Evolutionary conservation across 2,888 invertebrate species (phyloP).

Genomic region (Ferrisia virgata): DNA sequence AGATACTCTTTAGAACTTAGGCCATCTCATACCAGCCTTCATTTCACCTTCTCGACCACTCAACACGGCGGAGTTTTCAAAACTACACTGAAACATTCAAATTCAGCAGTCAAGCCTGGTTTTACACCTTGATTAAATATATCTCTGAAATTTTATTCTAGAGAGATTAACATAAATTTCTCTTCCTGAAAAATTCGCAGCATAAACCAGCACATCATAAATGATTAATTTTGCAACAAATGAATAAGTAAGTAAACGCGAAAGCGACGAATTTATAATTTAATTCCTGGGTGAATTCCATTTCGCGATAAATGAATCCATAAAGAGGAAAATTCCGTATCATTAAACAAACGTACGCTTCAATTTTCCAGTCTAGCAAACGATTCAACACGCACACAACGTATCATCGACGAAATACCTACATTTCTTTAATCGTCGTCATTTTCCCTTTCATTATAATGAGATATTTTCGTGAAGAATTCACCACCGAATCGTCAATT

Average conservation of each 20-base stretch:
- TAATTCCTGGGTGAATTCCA: not conserved
- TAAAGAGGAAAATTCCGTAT: not conserved
- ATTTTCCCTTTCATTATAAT: not conserved
- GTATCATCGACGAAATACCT: not conserved
- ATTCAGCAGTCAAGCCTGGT: no score
- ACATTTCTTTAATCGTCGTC: not conserved
- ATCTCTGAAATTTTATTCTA: no score
- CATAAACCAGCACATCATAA: no score
- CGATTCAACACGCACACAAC: not conserved
- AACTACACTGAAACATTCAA: no score
- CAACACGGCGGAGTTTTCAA: no score
- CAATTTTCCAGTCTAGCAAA: not conserved
- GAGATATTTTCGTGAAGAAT: not conserved
- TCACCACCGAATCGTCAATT: not conserved
- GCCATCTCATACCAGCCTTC: no score
- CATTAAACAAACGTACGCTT: not conserved
- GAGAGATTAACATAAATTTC: no score
- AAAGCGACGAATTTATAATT: not conserved
- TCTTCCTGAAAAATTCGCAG: no score
- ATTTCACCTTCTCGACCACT: no score
- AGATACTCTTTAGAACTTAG: no score
- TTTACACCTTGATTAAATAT: no score
- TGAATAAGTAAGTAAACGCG: not conserved
- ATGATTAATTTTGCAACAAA: no score
- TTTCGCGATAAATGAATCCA: not conserved